A percentile compares a stretch with the other conserved stretches of the same genome.
Conservation (phyloP, 2,888 invertebrate species). For the Polyommatus icarus region DNA sequence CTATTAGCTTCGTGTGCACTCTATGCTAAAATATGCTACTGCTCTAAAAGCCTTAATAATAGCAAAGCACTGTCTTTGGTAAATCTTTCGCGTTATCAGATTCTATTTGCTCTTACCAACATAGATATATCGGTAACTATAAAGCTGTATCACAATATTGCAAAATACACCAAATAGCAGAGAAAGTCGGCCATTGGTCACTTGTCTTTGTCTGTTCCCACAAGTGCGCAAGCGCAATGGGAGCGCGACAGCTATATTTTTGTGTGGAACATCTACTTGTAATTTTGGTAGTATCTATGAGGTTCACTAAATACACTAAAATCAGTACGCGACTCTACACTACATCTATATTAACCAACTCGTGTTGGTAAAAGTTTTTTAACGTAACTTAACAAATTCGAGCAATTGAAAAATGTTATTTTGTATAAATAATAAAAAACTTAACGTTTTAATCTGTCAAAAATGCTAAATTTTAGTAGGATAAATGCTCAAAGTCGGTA, state of each 20-base stretch:
- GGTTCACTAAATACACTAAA: background rate
- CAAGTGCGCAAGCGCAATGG: too few relatives aligned
- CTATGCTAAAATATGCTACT: background rate
- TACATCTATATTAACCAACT: slow-evolving; percentile 1
- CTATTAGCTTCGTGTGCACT: background rate
- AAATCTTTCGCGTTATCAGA: background rate
- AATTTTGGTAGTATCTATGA: background rate
- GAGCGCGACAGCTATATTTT: too few relatives aligned
- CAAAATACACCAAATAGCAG: background rate
- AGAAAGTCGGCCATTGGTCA: too few relatives aligned
- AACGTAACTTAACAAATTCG: background rate
- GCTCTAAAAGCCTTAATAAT: too few relatives aligned
- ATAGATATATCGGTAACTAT: background rate
- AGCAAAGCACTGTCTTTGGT: background rate
- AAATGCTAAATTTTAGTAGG: too few relatives aligned
- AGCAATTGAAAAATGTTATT: background rate
- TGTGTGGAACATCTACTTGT: too few relatives aligned
- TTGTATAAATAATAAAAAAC: background rate
- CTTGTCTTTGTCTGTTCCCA: too few relatives aligned
- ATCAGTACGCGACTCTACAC: background rate
- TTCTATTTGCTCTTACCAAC: background rate
- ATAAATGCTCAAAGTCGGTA: background rate
- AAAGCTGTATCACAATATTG: background rate
- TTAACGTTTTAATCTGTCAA: background rate
- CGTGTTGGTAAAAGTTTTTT: background rate